Base-by-base conservation (phyloP, 2,797 vertebrate genomes). In the Rhinogobio ventralis region DNA sequence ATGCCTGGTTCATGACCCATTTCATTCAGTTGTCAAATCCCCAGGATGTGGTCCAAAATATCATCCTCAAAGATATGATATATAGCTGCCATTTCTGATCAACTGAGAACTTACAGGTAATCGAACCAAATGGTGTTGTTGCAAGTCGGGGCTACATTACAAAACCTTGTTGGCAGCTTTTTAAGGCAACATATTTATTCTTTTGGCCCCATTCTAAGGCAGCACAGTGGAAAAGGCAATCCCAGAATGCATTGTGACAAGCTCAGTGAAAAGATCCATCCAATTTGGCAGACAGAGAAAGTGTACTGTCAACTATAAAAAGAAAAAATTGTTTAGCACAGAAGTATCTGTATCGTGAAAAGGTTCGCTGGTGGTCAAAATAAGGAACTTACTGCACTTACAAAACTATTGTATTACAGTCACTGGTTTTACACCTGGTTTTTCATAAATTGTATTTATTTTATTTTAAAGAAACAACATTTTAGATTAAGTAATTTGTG, bases 121-220 rank as follows among this genome's bases (percentile, higher is more conserved):
- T 55, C 15, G 2, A 55, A 76, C n/a, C 23, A 75, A 30, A 42
- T 77, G 33, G 10, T n/a, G 39, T n/a, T 77, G 46, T 76, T 83
- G 10, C 60, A 25, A 39, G 33, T 30, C 2, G 3, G 25, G 14
- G 57, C 23, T 76, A 17, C 9, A 1, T 81, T 53, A 66, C 30
- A 81, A 83, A 75, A 60, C 28, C 17, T n/a, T 33, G 64, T 10
- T 80, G 45, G 57, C 55, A 73, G 80, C 17, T 30, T 23, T 73
- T 73, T 60, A 45, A 42, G 66, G 10, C 42, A 66, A 30, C 81
- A 25, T 36, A 73, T 33, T 20, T 49, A 33, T 46, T 46, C 0
- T 71, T 69, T 81, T 81, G 46, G 42, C n/a, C 14, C 23, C 39
- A 19, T 45, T 78, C 23, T 62, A 11, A 62, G 23, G 28, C 39